Evolutionary conservation across 2,888 invertebrate species (phyloP), one percentile per base, ranked within the genome.

Genomic region (Pterobdella sp.): DNA sequence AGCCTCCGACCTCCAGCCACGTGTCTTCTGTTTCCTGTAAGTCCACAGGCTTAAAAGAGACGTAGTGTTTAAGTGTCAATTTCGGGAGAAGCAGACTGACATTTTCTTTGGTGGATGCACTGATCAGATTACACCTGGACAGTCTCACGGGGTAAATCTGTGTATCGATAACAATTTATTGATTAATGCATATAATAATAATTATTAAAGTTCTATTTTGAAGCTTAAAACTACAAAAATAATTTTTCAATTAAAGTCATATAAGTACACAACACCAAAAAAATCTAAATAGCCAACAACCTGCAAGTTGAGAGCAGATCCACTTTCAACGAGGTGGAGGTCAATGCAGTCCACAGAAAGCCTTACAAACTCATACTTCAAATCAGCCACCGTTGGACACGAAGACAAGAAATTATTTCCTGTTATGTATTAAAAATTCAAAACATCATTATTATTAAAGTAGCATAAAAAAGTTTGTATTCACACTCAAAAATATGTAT

Each of bases 51-150:
- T 78, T 78, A 56, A 88, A 87, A 67, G 87, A 86, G 77, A 90
- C 87, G 81, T 88, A 89, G 80, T 90, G 89, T 36, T 88, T 86
- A 70, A 90, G 79, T 74, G 87, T 84, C 76, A 93, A 88, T 76
- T 89, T 88, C 0, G 92, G 91, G 75, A 95, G 84, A 67, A 95
- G 87, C 4, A 90, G 91, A 1, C 94, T 94, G 36, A 94, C 87
- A 0, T 95, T 95, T 1, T 91, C 90, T 78, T 91, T 91, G 42
- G 93, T 93, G 79, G 92, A 91, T 77, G 91, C 89, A 0, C 94
- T 94, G 81, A 96, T 95, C n/a, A 96, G 87, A 85, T 96, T 96
- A 81, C 96, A 96, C 68, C 90, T 91, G 32, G 94, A 90, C 75
- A 94, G 84, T 69, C 94, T 88, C 49, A 94, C 87, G 0, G 95